These are phyloP conservation scores for Tamandua tetradactyla DNA, from an alignment of 2,797 vertebrate genomes.

Conservation along the genomic window DNA sequence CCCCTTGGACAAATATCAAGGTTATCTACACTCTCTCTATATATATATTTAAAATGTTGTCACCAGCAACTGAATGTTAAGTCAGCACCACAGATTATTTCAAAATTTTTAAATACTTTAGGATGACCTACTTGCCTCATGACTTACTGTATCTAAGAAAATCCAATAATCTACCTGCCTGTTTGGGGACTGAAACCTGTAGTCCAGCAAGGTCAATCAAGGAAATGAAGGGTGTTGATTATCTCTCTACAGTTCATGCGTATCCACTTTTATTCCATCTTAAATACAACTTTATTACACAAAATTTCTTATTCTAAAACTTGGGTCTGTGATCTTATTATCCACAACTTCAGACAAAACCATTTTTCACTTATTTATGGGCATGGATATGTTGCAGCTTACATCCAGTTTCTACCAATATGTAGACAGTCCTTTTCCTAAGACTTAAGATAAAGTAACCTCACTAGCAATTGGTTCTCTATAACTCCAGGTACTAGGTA, in stretches of 20 bases:
- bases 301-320: not conserved
- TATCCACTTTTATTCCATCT: not conserved
- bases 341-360: not conserved
- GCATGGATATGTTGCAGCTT: not conserved
- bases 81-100: not conserved
- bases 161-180: not conserved
- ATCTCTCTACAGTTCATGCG: not conserved
- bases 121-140: not conserved
- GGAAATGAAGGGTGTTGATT: not conserved
- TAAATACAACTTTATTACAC: not conserved
- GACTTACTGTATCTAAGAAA: not conserved
- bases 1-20: not conserved
- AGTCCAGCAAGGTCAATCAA: not conserved
- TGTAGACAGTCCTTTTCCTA: not conserved
- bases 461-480: not conserved
- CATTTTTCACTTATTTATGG: not conserved
- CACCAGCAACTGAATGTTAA: not conserved
- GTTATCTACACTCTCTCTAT: not conserved
- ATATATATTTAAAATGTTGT: not conserved
- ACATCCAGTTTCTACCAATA: not conserved
- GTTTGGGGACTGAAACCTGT: not conserved
- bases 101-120: not conserved
- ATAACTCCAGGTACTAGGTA: not conserved
- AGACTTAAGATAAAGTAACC: not conserved
- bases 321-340: not conserved